Percentiles rank a stretch among this genome's conserved stretches.
Conservation (phyloP, 2,888 invertebrate species). For the Steinernema hermaphroditum region DNA sequence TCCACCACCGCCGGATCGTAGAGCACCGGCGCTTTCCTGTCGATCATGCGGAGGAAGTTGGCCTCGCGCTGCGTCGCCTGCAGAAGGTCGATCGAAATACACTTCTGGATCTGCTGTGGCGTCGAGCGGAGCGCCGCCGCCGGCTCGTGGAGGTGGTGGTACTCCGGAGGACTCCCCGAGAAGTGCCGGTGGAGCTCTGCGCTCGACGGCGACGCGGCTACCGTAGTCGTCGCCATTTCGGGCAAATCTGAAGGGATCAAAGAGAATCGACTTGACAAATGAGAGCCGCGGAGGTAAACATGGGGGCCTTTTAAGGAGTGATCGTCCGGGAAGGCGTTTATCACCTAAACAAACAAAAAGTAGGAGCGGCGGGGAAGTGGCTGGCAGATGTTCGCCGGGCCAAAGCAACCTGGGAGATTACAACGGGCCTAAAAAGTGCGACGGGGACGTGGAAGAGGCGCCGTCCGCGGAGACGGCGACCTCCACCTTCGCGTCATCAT, state of each 20-base stretch:
- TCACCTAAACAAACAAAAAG: not conserved
- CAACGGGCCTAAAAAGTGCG: slow-evolving; percentile 2
- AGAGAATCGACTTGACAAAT: too few species aligned
- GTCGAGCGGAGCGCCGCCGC: slow-evolving; percentile 60
- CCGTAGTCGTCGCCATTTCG: slow-evolving; percentile 16
- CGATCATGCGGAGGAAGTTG: slow-evolving; percentile 67
- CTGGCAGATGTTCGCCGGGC: not conserved
- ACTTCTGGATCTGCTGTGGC: slow-evolving; percentile 55
- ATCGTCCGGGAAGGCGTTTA: too few species aligned
- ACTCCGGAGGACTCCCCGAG: not conserved
- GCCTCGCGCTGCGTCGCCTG: slow-evolving; percentile 64
- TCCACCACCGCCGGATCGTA: slow-evolving; percentile 66
- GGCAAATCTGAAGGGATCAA: not conserved
- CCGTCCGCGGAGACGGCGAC: not conserved
- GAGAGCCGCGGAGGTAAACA: not conserved
- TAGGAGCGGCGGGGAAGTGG: not conserved
- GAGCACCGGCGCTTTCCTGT: slow-evolving; percentile 64
- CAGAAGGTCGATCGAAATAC: slow-evolving; percentile 44
- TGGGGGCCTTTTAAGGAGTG: not conserved
- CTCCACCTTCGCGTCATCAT: slow-evolving; percentile 24
- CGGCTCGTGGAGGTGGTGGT: slow-evolving; percentile 33
- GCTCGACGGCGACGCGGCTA: not conserved
- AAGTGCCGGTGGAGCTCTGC: not conserved
- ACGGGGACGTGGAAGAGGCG: not conserved
- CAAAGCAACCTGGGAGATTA: slow-evolving; percentile 20